These are phyloP conservation scores for Drosophila mulleri DNA, from an alignment of 2,888 invertebrate genomes.

Conservation along the genomic window DNA sequence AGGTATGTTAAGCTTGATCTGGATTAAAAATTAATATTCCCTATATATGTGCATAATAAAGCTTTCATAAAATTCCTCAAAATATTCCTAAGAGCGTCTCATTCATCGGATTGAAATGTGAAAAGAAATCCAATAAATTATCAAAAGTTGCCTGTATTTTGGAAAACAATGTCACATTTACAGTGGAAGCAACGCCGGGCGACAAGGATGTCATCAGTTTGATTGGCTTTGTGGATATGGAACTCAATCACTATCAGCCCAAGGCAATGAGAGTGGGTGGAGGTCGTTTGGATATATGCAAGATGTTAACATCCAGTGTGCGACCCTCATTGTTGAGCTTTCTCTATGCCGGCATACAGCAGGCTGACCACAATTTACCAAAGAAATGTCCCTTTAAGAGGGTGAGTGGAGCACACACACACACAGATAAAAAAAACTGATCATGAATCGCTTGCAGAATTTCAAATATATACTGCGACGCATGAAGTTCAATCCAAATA, in stretches of 20 bases:
- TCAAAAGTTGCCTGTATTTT: background rate
- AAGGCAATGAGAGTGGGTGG: background rate
- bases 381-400: slow-evolving; percentile 11
- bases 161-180: background rate
- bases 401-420: slow-evolving; percentile 22
- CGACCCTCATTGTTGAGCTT: slow-evolving; percentile 1
- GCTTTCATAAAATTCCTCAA: background rate
- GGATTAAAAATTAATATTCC: too few species aligned
- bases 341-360: background rate
- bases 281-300: slow-evolving; percentile 1
- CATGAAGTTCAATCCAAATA: slow-evolving; percentile 36
- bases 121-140: background rate
- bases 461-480: slow-evolving; percentile 19
- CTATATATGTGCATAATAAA: background rate
- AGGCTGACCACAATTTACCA: slow-evolving; percentile 3
- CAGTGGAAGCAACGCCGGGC: background rate
- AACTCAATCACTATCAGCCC: background rate
- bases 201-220: background rate
- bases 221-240: background rate
- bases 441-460: slow-evolving; percentile 37
- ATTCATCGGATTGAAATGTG: background rate
- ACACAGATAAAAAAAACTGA: too few species aligned
- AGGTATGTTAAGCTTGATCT: background rate
- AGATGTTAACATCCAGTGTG: background rate
- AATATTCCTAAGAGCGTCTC: background rate